Evolutionary conservation across 2,113 vertebrate species (phyloP).

Genomic region (Hucho hucho): DNA sequence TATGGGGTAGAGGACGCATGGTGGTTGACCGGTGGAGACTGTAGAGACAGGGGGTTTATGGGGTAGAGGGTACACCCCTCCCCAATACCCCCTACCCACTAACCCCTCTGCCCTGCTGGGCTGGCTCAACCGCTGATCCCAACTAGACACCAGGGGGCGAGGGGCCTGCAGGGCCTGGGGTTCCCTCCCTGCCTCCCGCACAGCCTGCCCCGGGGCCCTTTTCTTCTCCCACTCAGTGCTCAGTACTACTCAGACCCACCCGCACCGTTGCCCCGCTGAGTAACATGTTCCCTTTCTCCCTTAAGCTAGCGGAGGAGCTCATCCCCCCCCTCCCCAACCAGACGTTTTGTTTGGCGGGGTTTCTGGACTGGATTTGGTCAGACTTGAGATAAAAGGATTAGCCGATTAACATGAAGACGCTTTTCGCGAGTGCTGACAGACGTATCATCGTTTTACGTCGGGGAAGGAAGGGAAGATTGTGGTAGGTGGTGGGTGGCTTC

Average conservation of each 20-base stretch:
- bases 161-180: background rate
- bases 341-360: constrained; percentile 65
- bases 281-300: constrained; percentile 64
- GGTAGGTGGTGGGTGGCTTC: constrained; percentile 30
- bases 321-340: constrained; percentile 44
- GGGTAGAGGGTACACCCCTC: constrained; percentile 38
- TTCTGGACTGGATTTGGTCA: constrained; percentile 59
- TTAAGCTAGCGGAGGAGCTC: constrained; percentile 55
- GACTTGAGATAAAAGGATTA: constrained; percentile 75
- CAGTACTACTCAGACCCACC: constrained; percentile 36
- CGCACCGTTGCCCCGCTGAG: constrained; percentile 48
- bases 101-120: constrained; percentile 15
- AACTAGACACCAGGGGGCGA: constrained; percentile 50
- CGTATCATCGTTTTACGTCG: constrained; percentile 63
- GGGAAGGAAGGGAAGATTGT: constrained; percentile 9
- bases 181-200: too few relatives aligned
- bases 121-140: constrained; percentile 47
- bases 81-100: background rate
- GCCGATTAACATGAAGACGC: constrained; percentile 67
- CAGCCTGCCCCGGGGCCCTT: constrained; percentile 37
- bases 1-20: constrained; percentile 24
- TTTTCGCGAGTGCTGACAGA: constrained; percentile 63
- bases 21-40: constrained; percentile 60
- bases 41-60: constrained; percentile 37
- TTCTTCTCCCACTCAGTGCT: constrained; percentile 47